These are phyloP conservation scores for Alectura lathami DNA, from an alignment of 2,113 vertebrate genomes.

Conservation along the genomic window DNA sequence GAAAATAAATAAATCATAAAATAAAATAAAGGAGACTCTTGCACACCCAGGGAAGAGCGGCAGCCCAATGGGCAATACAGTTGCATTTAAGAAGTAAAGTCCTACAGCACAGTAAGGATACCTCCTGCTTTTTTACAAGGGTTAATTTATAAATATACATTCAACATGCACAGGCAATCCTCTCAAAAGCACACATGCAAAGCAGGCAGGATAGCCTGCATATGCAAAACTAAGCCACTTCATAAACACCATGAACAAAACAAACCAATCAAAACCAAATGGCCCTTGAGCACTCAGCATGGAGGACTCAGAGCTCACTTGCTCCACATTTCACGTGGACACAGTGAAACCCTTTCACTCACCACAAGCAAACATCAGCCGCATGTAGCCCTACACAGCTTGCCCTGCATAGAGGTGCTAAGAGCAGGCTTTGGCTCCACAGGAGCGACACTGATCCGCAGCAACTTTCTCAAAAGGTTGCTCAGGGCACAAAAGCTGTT, in stretches of 20 bases:
- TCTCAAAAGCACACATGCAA: background rate
- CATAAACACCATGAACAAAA: background rate
- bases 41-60: background rate
- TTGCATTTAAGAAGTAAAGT: accelerated
- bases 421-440: background rate
- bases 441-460: background rate
- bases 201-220: background rate
- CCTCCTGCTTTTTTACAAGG: background rate
- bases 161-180: background rate
- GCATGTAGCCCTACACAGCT: background rate
- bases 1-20: too few species aligned
- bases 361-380: background rate
- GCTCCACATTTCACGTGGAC: background rate
- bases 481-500: background rate
- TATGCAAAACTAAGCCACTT: background rate
- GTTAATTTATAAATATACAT: background rate
- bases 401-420: background rate
- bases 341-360: background rate
- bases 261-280: background rate
- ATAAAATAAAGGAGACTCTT: background rate
- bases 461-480: background rate
- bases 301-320: background rate
- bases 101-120: background rate
- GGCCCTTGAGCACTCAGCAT: background rate
- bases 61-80: background rate